A percentile compares a stretch with the other conserved stretches of the same genome.
These are phyloP conservation scores for Syngnathus rostellatus DNA, from an alignment of 2,797 vertebrate genomes.

Conservation along the genomic window DNA sequence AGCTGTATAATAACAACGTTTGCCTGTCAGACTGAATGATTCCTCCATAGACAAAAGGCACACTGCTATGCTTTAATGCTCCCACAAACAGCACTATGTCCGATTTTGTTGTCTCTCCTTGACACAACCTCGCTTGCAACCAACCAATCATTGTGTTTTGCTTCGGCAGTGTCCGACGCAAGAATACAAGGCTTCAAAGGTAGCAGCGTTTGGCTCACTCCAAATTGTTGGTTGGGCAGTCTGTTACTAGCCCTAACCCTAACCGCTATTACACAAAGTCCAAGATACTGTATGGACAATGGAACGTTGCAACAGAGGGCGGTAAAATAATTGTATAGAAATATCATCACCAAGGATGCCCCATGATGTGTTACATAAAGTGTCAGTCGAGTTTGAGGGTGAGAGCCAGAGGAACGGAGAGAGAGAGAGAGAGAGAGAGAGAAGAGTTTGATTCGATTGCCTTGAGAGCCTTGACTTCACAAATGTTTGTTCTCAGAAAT, in stretches of 20 bases:
- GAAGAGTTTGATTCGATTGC: neutral
- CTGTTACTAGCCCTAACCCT: conserved; percentile 11
- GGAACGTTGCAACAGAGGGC: conserved; percentile 17
- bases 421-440: no score
- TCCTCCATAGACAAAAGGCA: neutral
- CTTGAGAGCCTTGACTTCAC: neutral
- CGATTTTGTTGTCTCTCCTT: neutral
- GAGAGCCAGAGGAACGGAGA: no score
- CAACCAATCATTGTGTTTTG: conserved; percentile 34
- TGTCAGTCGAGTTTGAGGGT: no score
- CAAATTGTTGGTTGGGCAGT: conserved; percentile 35
- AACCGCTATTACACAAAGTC: conserved; percentile 30
- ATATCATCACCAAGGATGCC: conserved; percentile 7
- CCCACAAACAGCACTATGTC: conserved; percentile 1
- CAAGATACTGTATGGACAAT: conserved; percentile 12
- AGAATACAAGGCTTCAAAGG: conserved; percentile 41
- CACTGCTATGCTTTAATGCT: neutral
- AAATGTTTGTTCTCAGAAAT: neutral
- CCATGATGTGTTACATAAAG: no score
- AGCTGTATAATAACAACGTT: neutral
- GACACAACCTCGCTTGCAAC: conserved; percentile 11
- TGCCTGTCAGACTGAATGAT: no score
- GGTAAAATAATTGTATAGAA: conserved; percentile 22
- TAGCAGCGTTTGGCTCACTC: conserved; percentile 45
- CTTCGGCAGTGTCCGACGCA: conserved; percentile 32